A percentile compares a stretch with the other conserved stretches of the same genome.
Evolutionary conservation across 2,113 vertebrate species (phyloP).

Genomic region (Micromys minutus): DNA sequence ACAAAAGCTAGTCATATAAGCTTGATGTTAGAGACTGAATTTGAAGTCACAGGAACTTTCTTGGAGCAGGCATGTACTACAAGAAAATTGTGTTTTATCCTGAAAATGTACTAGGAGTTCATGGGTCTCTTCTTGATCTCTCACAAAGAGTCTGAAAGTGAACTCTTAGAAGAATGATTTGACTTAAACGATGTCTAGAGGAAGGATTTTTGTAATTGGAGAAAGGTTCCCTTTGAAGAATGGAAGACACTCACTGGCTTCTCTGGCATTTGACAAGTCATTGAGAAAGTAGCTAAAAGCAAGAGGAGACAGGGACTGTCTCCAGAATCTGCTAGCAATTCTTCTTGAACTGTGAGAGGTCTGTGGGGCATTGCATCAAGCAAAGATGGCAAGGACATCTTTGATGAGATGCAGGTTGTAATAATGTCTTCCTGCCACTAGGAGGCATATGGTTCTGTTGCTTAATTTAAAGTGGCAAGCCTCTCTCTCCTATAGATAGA

Average conservation of each 20-base stretch:
- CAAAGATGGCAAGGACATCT: not conserved
- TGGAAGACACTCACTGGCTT: not conserved
- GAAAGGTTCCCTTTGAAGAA: not conserved
- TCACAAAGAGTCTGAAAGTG: not conserved
- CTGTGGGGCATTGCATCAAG: not conserved
- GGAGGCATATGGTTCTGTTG: too few relatives aligned
- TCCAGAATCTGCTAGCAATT: not conserved
- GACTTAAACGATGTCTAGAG: not conserved
- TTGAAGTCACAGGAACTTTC: constrained; percentile 8
- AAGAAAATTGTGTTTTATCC: constrained; percentile 16
- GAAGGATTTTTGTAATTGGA: not conserved
- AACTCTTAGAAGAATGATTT: not conserved
- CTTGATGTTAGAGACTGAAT: constrained; percentile 15
- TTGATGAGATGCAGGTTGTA: too few relatives aligned
- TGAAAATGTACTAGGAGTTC: constrained; percentile 49
- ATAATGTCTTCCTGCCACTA: not conserved
- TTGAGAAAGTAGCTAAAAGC: too few relatives aligned
- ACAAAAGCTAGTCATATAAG: not conserved
- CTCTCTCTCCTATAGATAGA: not conserved
- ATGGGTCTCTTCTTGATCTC: constrained; percentile 41
- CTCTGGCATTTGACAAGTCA: not conserved
- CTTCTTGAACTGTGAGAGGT: not conserved
- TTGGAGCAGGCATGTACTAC: not conserved
- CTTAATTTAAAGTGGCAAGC: not conserved
- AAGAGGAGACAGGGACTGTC: not conserved